These are phyloP conservation scores for Sphaerophoria taeniata DNA, from an alignment of 2,888 invertebrate genomes.

Conservation along the genomic window DNA sequence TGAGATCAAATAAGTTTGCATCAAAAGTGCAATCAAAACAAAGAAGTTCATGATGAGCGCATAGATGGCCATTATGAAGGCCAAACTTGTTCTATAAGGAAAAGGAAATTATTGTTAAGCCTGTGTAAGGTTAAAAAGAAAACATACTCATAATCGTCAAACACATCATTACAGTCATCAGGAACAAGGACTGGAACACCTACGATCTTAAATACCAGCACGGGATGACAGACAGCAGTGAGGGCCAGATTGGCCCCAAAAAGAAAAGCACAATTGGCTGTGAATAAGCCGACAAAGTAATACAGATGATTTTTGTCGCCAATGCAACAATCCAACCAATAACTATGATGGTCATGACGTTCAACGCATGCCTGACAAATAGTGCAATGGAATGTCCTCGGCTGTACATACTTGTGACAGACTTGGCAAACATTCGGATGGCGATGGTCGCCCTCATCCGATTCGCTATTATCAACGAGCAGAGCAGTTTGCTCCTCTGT, in stretches of 20 bases:
- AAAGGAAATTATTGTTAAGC: neutral
- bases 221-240: conserved; percentile 93
- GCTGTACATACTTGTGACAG: conserved; percentile 86
- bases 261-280: conserved; percentile 87
- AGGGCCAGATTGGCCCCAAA: conserved; percentile 92
- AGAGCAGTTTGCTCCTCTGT: conserved; percentile 79
- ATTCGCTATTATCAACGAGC: conserved; percentile 77
- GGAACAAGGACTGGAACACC: conserved; percentile 87
- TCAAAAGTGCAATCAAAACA: conserved; percentile 83
- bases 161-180: conserved; percentile 93
- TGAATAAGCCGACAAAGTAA: conserved; percentile 88
- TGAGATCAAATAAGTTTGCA: conserved; percentile 83
- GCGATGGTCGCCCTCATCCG: conserved; percentile 77
- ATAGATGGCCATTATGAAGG: conserved; percentile 85
- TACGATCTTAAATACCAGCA: conserved; percentile 80
- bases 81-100: conserved; percentile 84
- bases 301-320: conserved; percentile 90
- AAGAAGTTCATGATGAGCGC: conserved; percentile 83
- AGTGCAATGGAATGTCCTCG: conserved; percentile 91
- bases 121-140: neutral
- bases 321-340: conserved; percentile 94
- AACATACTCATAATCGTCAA: conserved; percentile 90
- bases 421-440: conserved; percentile 84
- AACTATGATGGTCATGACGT: conserved; percentile 91
- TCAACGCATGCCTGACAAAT: conserved; percentile 92